These are phyloP conservation scores for Syngnathus typhle DNA, from an alignment of 2,113 vertebrate genomes.

Conservation along the genomic window DNA sequence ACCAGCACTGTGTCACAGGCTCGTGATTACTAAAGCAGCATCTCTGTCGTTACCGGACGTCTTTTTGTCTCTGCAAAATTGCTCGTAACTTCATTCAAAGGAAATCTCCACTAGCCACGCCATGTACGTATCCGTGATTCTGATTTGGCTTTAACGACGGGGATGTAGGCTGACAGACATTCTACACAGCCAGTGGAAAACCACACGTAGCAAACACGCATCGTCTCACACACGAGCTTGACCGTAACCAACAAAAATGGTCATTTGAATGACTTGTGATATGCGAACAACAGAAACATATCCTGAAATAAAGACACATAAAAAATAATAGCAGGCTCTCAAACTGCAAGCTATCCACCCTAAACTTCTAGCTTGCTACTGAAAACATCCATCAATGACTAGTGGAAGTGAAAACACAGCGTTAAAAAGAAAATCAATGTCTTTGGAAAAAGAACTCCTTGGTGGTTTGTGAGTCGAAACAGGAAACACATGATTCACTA, in stretches of 20 bases:
- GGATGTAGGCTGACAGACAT: slow-evolving; percentile 33
- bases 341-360: slow-evolving; percentile 17
- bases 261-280: slow-evolving; percentile 9
- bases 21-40: background rate
- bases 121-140: background rate
- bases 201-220: slow-evolving; percentile 53
- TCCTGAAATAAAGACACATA: background rate
- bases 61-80: too few species aligned
- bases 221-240: slow-evolving; percentile 29
- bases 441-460: background rate
- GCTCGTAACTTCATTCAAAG: background rate
- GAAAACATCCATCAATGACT: background rate
- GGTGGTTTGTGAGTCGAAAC: too few species aligned
- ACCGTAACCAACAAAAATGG: slow-evolving; percentile 46
- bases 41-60: background rate
- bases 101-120: background rate
- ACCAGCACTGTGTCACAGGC: too few species aligned
- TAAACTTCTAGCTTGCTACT: slow-evolving; percentile 13
- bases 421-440: too few species aligned
- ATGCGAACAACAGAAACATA: slow-evolving; percentile 24
- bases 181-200: slow-evolving; percentile 43
- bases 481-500: too few species aligned
- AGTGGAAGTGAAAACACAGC: too few species aligned
- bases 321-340: slow-evolving; percentile 23
- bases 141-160: slow-evolving; percentile 16